These are phyloP conservation scores for Antigone vipio DNA, from an alignment of 2,113 vertebrate species.

Conservation along the genomic window DNA sequence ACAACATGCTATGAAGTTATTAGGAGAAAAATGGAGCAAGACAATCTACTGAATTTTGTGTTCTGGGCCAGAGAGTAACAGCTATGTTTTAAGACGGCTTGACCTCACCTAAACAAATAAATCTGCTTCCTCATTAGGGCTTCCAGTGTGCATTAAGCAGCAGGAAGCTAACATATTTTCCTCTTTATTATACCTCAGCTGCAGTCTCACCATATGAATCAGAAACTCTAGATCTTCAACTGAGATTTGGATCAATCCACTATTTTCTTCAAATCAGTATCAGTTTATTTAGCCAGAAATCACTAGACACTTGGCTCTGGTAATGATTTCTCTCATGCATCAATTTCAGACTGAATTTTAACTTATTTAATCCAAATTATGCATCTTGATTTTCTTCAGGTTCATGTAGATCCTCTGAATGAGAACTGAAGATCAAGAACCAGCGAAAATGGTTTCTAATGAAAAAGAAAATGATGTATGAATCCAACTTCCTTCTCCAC, in stretches of 20 bases:
- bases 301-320: not conserved
- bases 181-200: not conserved
- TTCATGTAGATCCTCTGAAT: not conserved
- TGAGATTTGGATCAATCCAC: not conserved
- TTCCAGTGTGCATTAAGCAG: not conserved
- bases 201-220: not conserved
- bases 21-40: not conserved
- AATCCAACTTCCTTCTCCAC: not conserved
- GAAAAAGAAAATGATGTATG: not conserved
- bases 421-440: not conserved
- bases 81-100: not conserved
- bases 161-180: not conserved
- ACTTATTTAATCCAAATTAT: not conserved
- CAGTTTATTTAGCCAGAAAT: not conserved
- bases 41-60: not conserved
- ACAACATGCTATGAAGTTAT: not conserved
- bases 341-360: not conserved
- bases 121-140: not conserved
- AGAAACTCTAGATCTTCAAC: not conserved
- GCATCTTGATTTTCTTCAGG: not conserved
- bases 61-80: not conserved
- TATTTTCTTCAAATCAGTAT: not conserved
- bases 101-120: constrained; percentile 18
- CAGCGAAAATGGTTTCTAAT: not conserved
- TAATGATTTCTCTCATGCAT: not conserved